These are phyloP conservation scores for Drosophila ambigua DNA, from an alignment of 1,140 invertebrate species.

Conservation along the genomic window DNA sequence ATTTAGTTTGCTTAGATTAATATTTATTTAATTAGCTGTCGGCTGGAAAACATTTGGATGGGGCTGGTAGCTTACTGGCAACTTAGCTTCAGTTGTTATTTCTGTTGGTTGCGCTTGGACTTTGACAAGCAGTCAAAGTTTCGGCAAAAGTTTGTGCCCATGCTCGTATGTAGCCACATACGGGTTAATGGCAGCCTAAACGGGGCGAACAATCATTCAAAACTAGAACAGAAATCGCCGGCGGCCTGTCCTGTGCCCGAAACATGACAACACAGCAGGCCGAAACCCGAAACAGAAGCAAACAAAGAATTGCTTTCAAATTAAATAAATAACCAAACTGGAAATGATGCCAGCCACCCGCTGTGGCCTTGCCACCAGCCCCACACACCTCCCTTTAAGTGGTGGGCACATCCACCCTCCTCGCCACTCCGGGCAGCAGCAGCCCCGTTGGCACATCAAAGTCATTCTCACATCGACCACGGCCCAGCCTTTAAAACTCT, in stretches of 20 bases:
- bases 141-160: no score
- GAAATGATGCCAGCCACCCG: conserved; percentile 20
- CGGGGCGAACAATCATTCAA: conserved; percentile 29
- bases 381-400: not conserved
- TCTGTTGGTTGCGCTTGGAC: not conserved
- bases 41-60: no score
- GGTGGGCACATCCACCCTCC: not conserved
- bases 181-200: conserved; percentile 41
- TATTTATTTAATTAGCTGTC: no score
- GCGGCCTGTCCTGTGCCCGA: conserved; percentile 16
- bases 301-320: conserved; percentile 65
- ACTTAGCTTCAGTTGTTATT: not conserved
- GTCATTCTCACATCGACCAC: conserved; percentile 56
- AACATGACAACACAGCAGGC: conserved; percentile 1
- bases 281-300: conserved; percentile 35
- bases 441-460: conserved; percentile 38
- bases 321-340: conserved; percentile 68
- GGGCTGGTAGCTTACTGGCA: no score
- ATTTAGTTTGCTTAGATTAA: no score
- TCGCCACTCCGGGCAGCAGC: no score
- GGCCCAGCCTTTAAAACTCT: conserved; percentile 47
- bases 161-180: not conserved
- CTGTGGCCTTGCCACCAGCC: conserved; percentile 7
- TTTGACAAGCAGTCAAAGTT: not conserved
- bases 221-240: conserved; percentile 41